Base-by-base conservation (phyloP, 2,113 vertebrate species). In the Fulica atra region DNA sequence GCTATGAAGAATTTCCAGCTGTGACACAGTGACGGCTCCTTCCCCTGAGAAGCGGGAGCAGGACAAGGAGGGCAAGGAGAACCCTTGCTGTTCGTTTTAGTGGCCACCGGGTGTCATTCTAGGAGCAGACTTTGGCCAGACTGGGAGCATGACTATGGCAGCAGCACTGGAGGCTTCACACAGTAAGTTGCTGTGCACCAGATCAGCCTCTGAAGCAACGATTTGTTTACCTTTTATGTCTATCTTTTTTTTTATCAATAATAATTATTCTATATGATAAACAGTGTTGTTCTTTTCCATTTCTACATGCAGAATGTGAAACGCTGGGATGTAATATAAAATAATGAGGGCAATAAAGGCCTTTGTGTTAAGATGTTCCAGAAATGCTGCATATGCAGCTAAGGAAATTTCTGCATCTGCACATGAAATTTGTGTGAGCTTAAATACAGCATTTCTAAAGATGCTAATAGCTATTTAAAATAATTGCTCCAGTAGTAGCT, bases 61-160 rank as follows among this genome's bases (percentile, higher is more conserved):
- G 21, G 54, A 20, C 8, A 5, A 5, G 60, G 40, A 80, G 51
- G 73, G 24, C 48, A 40, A 42, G 85, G 44, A 35, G 25, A 79
- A 4, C 17, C 70, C 78, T 73, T 98, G 97, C 94, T 97, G 77
- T 97, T 97, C 93, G 15, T 61, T 35, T 2, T 11, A 68, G 31
- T 72, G 91, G 82, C 98, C 98, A 97, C 98, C 93, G 95, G 98
- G 98, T 97, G 98, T 98, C 98, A 92, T 93, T 81, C 96, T 97
- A 92, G 83, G 89, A 96, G 96, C 94, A 65, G 73, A 63, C 79
- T 97, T 96, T 36, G 59, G 25, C 51, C 76, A 35, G 29, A n/a
- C 79, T 50, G 16, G 33, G 87, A 89, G 81, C 92, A 93, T 76
- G 19, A 66, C 88, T 94, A 3, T 73, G 89, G 95, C 94, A 86